These are phyloP conservation scores for Drosophila antonietae DNA, from an alignment of 2,888 invertebrate genomes.

Conservation along the genomic window DNA sequence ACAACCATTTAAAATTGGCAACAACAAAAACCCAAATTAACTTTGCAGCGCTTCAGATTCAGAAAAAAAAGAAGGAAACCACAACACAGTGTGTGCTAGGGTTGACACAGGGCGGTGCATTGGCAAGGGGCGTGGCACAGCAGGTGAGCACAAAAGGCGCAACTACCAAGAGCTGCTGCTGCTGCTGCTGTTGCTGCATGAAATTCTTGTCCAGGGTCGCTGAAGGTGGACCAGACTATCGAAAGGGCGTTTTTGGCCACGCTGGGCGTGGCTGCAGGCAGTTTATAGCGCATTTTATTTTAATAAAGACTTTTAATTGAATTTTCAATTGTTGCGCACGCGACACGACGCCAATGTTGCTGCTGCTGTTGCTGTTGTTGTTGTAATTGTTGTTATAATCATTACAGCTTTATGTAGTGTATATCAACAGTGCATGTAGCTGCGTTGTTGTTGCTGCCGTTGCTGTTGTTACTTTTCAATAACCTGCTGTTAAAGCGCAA, in stretches of 20 bases:
- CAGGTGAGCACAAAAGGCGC: constrained; percentile 70
- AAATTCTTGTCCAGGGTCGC: constrained; percentile 16
- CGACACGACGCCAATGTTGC: constrained; percentile 36
- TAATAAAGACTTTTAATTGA: constrained; percentile 81
- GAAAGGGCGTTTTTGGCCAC: constrained; percentile 23
- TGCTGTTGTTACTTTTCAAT: constrained; percentile 54
- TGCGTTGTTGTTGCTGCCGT: constrained; percentile 10
- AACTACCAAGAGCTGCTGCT: constrained; percentile 52
- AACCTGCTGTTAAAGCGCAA: constrained; percentile 66
- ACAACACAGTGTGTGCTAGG: constrained; percentile 47
- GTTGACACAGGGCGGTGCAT: neutral
- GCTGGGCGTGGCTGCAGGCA: constrained; percentile 37
- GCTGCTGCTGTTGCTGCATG: constrained; percentile 16
- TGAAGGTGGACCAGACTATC: neutral
- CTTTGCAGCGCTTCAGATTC: constrained; percentile 72
- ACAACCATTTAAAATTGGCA: constrained; percentile 62
- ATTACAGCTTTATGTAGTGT: constrained; percentile 65
- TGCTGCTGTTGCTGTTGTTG: constrained; percentile 22
- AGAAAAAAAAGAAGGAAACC: constrained; percentile 46
- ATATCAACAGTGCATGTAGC: constrained; percentile 40
- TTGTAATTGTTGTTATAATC: constrained; percentile 68
- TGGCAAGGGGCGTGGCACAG: constrained; percentile 41
- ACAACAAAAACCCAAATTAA: constrained; percentile 73
- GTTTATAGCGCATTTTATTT: constrained; percentile 75
- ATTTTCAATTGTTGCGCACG: constrained; percentile 78